Evolutionary conservation across 2,888 invertebrate genomes (phyloP), one percentile per base, ranked within the genome.

Genomic region (Amphiduros pacificus): DNA sequence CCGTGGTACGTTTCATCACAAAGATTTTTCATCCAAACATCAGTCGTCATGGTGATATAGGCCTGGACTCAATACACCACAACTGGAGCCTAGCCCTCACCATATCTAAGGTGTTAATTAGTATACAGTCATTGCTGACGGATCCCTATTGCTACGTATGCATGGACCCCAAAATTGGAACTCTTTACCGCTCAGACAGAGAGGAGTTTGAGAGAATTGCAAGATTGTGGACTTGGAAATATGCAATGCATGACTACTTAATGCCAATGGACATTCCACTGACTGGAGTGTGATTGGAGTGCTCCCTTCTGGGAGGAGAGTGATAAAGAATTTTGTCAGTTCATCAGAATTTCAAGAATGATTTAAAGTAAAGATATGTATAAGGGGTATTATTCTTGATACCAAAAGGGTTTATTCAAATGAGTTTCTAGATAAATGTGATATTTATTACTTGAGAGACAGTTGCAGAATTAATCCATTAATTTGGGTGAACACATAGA

Each of bases 1-100:
- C 96, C 0, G 89, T 91, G 61, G 94, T 95, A 0, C 87, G 94
- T 24, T 96, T 96, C 85, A 86, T 95, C 64, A 95, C 95, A 0
- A 92, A 91, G 83, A 92, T 96, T 72, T 88, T 94, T 74, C 96
- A 96, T 84, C 95, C 95, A 5, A 96, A 96, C 84, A 91, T 96
- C 60, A 94, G 93, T 2, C 88, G 94, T 0, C 95, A 96, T 83
- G 95, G 95, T 2, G 94, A 95, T 84, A 93, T 96, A 54, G 95
- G 96, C 62, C 91, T 96, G 68, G 95, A 96, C 85, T 93, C 93
- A 11, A 93, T 96, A 72, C 92, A 93, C 75, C 92, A 94, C 84
- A 96, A 96, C 84, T 96, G 95, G 95, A 93, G 93, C n/a, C 85
- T 94, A 65, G 94, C 94, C 0, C 85, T 95, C 67, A 94, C 94